phyloP scores from a whole-genome alignment of 2,113 vertebrate species.

The Pituophis catenifer region DNA sequence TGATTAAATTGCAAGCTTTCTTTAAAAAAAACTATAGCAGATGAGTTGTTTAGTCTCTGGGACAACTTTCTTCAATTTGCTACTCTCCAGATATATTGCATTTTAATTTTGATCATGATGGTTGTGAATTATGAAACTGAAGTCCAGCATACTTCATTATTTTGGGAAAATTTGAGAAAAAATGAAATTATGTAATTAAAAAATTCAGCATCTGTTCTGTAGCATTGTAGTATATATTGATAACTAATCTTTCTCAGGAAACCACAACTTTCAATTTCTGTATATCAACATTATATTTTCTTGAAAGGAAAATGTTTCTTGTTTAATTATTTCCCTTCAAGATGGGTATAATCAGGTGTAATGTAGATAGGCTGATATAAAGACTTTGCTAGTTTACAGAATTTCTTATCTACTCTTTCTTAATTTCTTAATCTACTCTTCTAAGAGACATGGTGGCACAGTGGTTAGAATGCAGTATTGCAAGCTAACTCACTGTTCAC shows the following conservation, averaged over 20 bases:
- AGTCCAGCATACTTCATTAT: neutral
- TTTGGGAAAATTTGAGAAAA: neutral
- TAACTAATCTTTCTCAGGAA: rapidly evolving
- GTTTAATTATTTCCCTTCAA: neutral
- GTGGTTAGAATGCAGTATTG: neutral
- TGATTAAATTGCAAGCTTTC: neutral
- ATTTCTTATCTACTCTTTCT: neutral
- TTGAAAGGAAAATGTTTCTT: neutral
- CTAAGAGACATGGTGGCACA: neutral
- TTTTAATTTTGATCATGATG: neutral
- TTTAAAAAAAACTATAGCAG: neutral
- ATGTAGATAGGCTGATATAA: neutral
- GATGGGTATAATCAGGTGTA: neutral
- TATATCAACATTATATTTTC: neutral
- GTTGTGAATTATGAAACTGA: neutral
- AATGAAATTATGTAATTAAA: neutral
- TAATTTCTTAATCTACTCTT: neutral
- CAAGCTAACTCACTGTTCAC: neutral
- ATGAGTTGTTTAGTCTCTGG: neutral
- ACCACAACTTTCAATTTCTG: neutral
- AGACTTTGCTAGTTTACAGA: neutral
- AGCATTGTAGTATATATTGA: rapidly evolving
- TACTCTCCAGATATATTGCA: neutral
- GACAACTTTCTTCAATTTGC: neutral
- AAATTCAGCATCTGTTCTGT: neutral